Evolutionary conservation across 2,888 invertebrate genomes (phyloP).

Genomic region (Ganaspis brasiliensis): DNA sequence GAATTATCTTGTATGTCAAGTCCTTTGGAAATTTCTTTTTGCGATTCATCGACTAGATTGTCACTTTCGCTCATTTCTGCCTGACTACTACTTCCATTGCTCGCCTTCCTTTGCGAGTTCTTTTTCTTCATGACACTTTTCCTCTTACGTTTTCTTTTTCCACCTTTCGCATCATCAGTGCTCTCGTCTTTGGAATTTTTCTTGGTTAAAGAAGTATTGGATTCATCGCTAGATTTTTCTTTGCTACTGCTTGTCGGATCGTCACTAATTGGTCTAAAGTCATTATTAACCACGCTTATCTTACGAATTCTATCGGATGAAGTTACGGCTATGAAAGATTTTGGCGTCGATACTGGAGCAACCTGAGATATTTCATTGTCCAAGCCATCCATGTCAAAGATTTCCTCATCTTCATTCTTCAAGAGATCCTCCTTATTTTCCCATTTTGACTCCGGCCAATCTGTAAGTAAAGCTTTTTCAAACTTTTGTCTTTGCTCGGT

Average conservation of each 20-base stretch:
- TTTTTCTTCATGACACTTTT: conserved; percentile 91
- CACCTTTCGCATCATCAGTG: conserved; percentile 82
- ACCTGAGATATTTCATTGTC: conserved; percentile 77
- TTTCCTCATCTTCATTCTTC: conserved; percentile 82
- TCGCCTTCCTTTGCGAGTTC: conserved; percentile 87
- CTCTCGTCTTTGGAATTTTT: conserved; percentile 74
- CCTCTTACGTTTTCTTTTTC: conserved; percentile 90
- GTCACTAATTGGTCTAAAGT: conserved; percentile 84
- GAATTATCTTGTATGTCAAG: conserved; percentile 67
- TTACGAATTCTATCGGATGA: conserved; percentile 83
- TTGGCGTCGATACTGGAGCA: conserved; percentile 70
- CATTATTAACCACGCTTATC: conserved; percentile 84
- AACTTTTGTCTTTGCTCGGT: conserved; percentile 82
- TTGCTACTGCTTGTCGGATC: conserved; percentile 68
- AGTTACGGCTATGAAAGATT: conserved; percentile 82
- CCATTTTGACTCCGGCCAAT: conserved; percentile 76
- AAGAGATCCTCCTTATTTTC: conserved; percentile 14
- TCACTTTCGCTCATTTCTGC: conserved; percentile 74
- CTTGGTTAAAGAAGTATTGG: conserved; percentile 72
- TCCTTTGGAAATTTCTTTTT: conserved; percentile 68
- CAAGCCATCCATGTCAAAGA: conserved; percentile 87
- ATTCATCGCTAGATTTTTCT: conserved; percentile 75
- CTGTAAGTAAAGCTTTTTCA: conserved; percentile 81
- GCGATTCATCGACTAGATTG: conserved; percentile 62
- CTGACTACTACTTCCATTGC: conserved; percentile 75